Evolutionary conservation across 2,888 invertebrate species (phyloP).

Genomic region (Crematogaster levior): DNA sequence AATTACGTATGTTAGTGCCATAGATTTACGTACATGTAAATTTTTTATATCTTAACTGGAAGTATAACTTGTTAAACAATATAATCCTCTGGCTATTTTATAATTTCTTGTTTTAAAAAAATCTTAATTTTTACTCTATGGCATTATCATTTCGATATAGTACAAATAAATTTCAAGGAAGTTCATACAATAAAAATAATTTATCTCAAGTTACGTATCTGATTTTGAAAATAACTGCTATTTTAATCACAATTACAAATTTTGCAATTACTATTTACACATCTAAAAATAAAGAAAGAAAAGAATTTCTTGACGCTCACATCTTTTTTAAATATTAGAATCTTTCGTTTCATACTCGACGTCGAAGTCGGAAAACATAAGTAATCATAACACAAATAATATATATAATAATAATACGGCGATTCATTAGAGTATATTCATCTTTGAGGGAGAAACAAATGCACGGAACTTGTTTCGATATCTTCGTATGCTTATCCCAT

Average conservation of each 20-base stretch:
- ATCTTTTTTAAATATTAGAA: background rate
- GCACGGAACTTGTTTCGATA: conserved; percentile 26
- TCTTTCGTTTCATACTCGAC: background rate
- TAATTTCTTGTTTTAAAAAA: background rate
- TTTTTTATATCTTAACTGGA: background rate
- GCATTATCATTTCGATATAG: background rate
- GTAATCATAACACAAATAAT: background rate
- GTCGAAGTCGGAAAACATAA: background rate
- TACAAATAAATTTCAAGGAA: background rate
- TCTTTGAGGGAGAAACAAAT: background rate
- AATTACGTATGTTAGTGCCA: background rate
- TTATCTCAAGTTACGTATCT: background rate
- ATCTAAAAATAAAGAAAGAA: background rate
- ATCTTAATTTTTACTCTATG: background rate
- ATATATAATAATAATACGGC: background rate
- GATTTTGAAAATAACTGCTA: background rate
- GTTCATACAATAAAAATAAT: background rate
- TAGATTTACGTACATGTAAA: background rate
- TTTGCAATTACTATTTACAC: background rate
- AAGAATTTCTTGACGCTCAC: background rate
- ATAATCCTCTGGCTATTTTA: background rate
- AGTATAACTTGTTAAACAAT: background rate
- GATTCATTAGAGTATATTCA: conserved; percentile 16
- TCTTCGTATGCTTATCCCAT: conserved; percentile 33
- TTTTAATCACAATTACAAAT: background rate